Percentiles rank a stretch among this genome's conserved stretches.
These are phyloP conservation scores for Choloepus hoffmanni DNA, from an alignment of 2,113 vertebrate genomes.

Conservation along the genomic window DNA sequence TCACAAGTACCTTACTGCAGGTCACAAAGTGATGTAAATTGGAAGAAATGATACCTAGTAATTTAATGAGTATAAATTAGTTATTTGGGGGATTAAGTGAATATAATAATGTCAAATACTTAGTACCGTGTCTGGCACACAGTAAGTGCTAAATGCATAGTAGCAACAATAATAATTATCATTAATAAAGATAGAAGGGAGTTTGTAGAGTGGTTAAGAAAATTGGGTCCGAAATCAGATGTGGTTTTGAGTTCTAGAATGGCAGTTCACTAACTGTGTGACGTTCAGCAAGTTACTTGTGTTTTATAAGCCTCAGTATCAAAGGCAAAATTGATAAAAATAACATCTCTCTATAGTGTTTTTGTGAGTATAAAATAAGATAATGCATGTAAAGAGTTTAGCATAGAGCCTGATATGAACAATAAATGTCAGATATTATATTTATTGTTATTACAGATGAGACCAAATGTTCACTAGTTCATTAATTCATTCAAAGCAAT, in stretches of 20 bases:
- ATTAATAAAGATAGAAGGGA: not conserved
- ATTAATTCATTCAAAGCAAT: slow-evolving; percentile 13
- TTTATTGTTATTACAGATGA: not conserved
- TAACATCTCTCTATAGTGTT: not conserved
- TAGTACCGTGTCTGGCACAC: not conserved
- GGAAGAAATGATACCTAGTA: not conserved
- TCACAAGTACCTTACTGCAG: not conserved
- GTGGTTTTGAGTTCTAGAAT: slow-evolving; percentile 9
- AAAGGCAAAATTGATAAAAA: not conserved
- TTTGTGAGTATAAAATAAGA: not conserved
- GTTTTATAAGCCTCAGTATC: slow-evolving; percentile 7
- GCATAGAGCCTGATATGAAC: not conserved
- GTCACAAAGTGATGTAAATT: not conserved
- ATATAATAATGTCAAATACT: slow-evolving; percentile 18
- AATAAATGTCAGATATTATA: not conserved
- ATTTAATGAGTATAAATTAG: not conserved
- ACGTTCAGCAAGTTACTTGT: slow-evolving; percentile 15
- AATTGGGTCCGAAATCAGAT: not conserved
- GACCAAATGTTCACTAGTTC: slow-evolving; percentile 28
- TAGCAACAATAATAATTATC: not conserved
- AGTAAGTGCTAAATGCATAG: not conserved
- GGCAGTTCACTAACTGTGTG: not conserved
- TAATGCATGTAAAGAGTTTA: not conserved
- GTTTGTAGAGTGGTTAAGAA: slow-evolving; percentile 13
- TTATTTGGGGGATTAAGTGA: not conserved